Conservation (phyloP, 2,113 vertebrate genomes). For the Shinisaurus crocodilurus region DNA sequence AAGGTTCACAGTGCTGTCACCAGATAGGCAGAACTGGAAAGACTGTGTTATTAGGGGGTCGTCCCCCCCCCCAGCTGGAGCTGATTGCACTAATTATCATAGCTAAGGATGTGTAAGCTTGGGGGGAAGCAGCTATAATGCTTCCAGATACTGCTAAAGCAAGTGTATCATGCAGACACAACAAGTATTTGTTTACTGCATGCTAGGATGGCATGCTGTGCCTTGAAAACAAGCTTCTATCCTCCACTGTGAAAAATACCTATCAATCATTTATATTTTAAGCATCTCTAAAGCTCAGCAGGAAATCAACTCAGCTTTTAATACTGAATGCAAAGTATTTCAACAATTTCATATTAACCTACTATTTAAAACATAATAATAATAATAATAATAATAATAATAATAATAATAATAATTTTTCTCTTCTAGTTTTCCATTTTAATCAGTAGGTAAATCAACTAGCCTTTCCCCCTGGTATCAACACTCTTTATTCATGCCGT, state of each 20-base stretch:
- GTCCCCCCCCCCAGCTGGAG: neutral
- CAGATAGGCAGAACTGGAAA: neutral
- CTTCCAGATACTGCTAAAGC: neutral
- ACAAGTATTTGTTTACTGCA: conserved; percentile 9
- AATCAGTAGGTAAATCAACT: neutral
- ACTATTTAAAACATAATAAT: neutral
- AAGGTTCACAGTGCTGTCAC: neutral
- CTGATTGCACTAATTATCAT: conserved; percentile 31
- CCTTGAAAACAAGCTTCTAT: neutral
- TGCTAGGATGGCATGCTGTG: neutral
- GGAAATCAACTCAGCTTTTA: conserved; percentile 53
- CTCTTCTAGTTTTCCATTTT: conserved; percentile 35
- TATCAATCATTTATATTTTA: conserved; percentile 3
- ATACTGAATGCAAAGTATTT: conserved; percentile 28
- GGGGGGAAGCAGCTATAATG: neutral
- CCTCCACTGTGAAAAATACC: conserved; percentile 17
- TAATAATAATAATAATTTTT: conserved; percentile 44
- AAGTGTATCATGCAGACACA: neutral
- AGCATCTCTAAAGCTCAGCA: neutral
- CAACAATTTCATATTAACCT: conserved; percentile 37
- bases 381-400: too few species aligned
- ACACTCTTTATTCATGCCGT: neutral
- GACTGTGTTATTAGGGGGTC: neutral
- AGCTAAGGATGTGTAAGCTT: neutral
- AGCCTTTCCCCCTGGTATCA: neutral